phyloP scores from a whole-genome alignment of 2,888 invertebrate genomes.

The Drosophila nr. fundita region DNA sequence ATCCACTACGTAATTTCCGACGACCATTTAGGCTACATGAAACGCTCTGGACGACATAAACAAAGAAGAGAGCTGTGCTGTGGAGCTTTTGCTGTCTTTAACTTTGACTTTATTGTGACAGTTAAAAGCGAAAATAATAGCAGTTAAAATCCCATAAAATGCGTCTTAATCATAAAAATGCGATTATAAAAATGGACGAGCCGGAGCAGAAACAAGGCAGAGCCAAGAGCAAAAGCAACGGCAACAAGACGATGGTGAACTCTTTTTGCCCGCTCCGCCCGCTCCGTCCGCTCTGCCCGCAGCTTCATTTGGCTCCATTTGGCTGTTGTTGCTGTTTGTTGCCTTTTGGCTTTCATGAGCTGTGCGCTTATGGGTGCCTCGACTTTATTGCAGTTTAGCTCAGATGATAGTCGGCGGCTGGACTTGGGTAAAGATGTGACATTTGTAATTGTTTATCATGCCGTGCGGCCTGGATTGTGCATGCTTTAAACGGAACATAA shows the following conservation, averaged over 20 bases:
- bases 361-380: slow-evolving; percentile 57
- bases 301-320: slow-evolving; percentile 31
- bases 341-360: slow-evolving; percentile 72
- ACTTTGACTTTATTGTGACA: slow-evolving; percentile 80
- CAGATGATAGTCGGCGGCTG: slow-evolving; percentile 16
- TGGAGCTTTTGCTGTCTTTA: slow-evolving; percentile 75
- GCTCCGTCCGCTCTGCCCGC: too few relatives aligned
- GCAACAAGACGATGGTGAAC: slow-evolving; percentile 34
- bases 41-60: slow-evolving; percentile 58
- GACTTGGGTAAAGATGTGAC: slow-evolving; percentile 44
- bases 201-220: slow-evolving; percentile 28
- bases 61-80: slow-evolving; percentile 51
- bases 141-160: slow-evolving; percentile 81
- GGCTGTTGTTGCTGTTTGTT: slow-evolving; percentile 49
- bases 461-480: slow-evolving; percentile 23
- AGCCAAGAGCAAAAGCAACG: not conserved
- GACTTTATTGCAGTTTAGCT: slow-evolving; percentile 69
- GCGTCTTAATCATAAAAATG: slow-evolving; percentile 83
- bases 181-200: slow-evolving; percentile 78
- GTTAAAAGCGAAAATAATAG: slow-evolving; percentile 81
- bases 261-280: slow-evolving; percentile 40
- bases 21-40: slow-evolving; percentile 36
- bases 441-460: slow-evolving; percentile 73
- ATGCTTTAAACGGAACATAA: slow-evolving; percentile 23
- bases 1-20: not conserved